Evolutionary conservation across 2,113 vertebrate genomes (phyloP), one percentile per base, ranked within the genome.

Genomic region (Ammodytes marinus): DNA sequence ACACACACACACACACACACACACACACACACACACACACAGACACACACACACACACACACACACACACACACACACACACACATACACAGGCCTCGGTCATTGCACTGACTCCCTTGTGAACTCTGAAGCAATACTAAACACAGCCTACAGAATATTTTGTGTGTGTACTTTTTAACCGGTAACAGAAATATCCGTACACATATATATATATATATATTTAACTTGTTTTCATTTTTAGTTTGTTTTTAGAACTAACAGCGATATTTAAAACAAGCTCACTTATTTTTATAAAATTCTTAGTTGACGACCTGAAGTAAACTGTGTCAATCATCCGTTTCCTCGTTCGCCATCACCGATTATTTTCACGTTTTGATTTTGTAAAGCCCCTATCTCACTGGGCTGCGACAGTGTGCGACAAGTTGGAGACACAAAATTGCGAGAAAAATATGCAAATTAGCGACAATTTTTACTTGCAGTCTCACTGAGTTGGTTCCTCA

Each of bases 281-380:
- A 94, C 90, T 93, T 94, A 93, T 95, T 95, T 94, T 94, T 94
- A 86, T 94, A 94, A 93, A 85, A 72, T 80, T 82, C 74, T 65
- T 75, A 46, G 79, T 87, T 80, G 76, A 82, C 79, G 84, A 82
- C 74, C 63, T 79, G 66, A 74, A 88, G 61, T 79, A 14, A 55
- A 39, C 57, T 73, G 84, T 90, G 11, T 74, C 74, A 69, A 64
- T 45, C 19, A 19, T 89, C 77, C 66, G 8, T 85, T 37, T 57
- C 54, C 59, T 81, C 39, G 50, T 88, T 74, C 80, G 27, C 60
- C 27, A 27, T 27, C 27, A 27, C 27, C 27, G 27, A 27, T 27
- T 27, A 27, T 27, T 27, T 27, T 27, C 27, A 27, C 27, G 27
- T 27, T 27, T 27, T 27, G 27, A 27, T 27, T 27, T 27, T 27